Percentiles rank a stretch among this genome's conserved stretches.
Evolutionary conservation across 2,113 vertebrate species (phyloP).

Genomic region (Hippocampus guttulatus): DNA sequence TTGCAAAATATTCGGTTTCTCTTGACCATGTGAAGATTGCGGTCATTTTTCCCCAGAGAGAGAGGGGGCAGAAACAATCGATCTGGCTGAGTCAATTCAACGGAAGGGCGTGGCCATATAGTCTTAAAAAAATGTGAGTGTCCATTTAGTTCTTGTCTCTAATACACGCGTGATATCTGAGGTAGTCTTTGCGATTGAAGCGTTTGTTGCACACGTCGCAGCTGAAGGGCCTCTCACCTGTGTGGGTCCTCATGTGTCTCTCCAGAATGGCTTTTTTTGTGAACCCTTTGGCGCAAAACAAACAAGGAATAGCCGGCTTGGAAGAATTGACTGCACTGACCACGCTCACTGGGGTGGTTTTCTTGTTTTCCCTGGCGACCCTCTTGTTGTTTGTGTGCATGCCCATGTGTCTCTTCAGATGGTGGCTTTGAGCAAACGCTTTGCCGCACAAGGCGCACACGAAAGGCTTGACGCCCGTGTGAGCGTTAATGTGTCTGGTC

Average conservation of each 20-base stretch:
- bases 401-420: background rate
- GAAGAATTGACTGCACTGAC: background rate
- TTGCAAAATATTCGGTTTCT: too few relatives aligned
- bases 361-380: too few relatives aligned
- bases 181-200: background rate
- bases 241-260: slow-evolving; percentile 3
- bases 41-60: too few relatives aligned
- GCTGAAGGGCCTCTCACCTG: background rate
- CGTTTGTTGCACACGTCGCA: background rate
- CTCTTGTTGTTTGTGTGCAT: too few relatives aligned
- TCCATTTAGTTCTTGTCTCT: background rate
- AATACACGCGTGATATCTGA: background rate
- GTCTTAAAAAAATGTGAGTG: background rate
- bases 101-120: background rate
- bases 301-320: background rate
- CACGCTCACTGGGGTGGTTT: background rate
- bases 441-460: background rate
- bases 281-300: background rate
- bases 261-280: background rate
- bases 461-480: background rate
- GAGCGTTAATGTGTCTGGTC: background rate
- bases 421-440: background rate
- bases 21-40: too few relatives aligned
- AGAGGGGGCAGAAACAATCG: background rate
- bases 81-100: background rate